phyloP scores from a whole-genome alignment of 2,113 vertebrate species.

The Trochalopteron elliotii region DNA sequence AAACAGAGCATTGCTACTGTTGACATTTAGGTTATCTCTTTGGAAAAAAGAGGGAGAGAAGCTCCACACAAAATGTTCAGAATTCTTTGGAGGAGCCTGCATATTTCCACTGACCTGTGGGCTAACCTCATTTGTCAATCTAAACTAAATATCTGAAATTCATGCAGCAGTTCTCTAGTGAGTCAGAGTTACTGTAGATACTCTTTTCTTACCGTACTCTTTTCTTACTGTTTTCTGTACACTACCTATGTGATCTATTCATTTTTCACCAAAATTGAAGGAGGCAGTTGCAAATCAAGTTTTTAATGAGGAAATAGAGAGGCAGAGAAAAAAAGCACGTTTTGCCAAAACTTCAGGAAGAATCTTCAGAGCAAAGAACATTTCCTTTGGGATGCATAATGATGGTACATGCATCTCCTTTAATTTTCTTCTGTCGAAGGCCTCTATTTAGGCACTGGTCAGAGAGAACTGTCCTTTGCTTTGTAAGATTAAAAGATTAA shows the following conservation, averaged over 20 bases:
- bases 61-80: neutral
- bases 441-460: neutral
- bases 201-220: neutral
- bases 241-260: neutral
- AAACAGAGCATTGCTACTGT: neutral
- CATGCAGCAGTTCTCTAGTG: neutral
- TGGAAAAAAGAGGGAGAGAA: neutral
- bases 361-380: neutral
- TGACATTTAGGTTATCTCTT: neutral
- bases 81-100: neutral
- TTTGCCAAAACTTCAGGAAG: neutral
- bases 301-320: neutral
- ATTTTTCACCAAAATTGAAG: neutral
- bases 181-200: neutral
- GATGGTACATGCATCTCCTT: neutral
- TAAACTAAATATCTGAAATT: neutral
- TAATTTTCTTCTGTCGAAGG: neutral
- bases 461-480: neutral
- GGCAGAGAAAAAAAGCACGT: neutral
- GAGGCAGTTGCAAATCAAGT: neutral
- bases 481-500: neutral
- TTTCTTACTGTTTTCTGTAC: neutral
- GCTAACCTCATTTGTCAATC: neutral
- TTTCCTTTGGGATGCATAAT: neutral
- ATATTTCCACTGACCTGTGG: neutral